A percentile compares a stretch with the other conserved stretches of the same genome.
Conservation (phyloP, 2,888 invertebrate species). For the Scelioninae gen. 1 region DNA sequence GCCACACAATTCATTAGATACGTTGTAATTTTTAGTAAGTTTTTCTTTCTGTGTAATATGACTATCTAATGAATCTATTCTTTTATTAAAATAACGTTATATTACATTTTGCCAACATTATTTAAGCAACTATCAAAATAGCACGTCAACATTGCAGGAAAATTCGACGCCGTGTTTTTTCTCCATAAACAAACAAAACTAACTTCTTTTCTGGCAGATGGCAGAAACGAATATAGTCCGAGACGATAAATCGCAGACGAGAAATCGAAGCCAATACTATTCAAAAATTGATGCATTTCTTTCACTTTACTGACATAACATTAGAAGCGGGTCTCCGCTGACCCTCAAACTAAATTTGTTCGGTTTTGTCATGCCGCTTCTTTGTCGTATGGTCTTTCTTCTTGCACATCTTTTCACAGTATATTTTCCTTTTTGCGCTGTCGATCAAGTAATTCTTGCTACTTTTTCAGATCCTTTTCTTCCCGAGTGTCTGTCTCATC, state of each 20-base stretch:
- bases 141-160: slow-evolving; percentile 28
- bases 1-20: no score
- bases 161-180: slow-evolving; percentile 21
- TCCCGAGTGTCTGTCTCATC: slow-evolving; percentile 52
- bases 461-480: slow-evolving; percentile 47
- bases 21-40: no score
- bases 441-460: slow-evolving; percentile 51
- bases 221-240: slow-evolving; percentile 51
- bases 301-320: slow-evolving; percentile 79
- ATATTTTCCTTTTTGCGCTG: slow-evolving; percentile 44
- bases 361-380: slow-evolving; percentile 51
- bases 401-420: slow-evolving; percentile 16
- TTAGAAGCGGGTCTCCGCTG: slow-evolving; percentile 66
- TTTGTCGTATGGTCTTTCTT: slow-evolving; percentile 36
- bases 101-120: slow-evolving; percentile 25
- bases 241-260: slow-evolving; percentile 57
- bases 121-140: slow-evolving; percentile 21
- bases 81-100: slow-evolving; percentile 34
- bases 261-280: slow-evolving; percentile 75
- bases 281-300: slow-evolving; percentile 80
- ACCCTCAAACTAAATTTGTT: slow-evolving; percentile 60
- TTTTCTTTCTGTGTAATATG: no score
- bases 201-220: slow-evolving; percentile 9
- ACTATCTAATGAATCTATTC: slow-evolving; percentile 10
- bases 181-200: slow-evolving; percentile 27